Evolutionary conservation across 1,140 invertebrate genomes (phyloP), one percentile per base, ranked within the genome.

Genomic region (Holotrichia oblita): DNA sequence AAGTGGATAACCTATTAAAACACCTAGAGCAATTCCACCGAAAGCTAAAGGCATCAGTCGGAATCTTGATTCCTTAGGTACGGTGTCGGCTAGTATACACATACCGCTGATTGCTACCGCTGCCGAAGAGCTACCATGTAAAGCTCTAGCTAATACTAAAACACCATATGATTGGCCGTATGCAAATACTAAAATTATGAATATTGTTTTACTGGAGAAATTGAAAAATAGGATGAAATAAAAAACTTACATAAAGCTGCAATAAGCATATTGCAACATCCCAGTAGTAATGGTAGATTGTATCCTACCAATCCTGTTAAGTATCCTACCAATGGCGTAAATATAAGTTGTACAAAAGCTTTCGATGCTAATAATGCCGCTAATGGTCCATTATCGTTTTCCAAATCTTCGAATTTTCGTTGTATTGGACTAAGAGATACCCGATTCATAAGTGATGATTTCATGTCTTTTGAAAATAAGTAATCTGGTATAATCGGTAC

Each of bases 401-500:
- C 86, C 1, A 87, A 83, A 41, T 85, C 84, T 81, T 82, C 81
- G 77, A 80, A 86, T 85, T 86, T 85, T 82, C 85, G 73, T 82
- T 87, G 85, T 40, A 86, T 76, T 69, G 84, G 82, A 81, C 87
- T 85, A 75, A 85, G 80, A 14, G 84, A 84, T 24, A 79, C 1
- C 27, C 77, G 22, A 17, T 79, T 9, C 12, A 27, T 9, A 34
- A 76, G 41, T 6, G 41, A 74, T 10, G 42, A 55, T 64, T 59
- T 61, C 12, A 83, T 69, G 78, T 93, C 89, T 79, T 91, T 84
- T 79, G 89, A 85, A 89, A 87, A 92, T 48, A 96, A 88, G 85
- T 94, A 94, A 86, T 96, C 94, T 9, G 95, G 95, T 83, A 96
- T 91, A 81, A 97, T 95, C 41, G 95, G 95, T 59, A 97, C 95